A percentile compares a stretch with the other conserved stretches of the same genome.
Conservation (phyloP, 2,113 vertebrate species). For the Atherinomorus stipes region DNA sequence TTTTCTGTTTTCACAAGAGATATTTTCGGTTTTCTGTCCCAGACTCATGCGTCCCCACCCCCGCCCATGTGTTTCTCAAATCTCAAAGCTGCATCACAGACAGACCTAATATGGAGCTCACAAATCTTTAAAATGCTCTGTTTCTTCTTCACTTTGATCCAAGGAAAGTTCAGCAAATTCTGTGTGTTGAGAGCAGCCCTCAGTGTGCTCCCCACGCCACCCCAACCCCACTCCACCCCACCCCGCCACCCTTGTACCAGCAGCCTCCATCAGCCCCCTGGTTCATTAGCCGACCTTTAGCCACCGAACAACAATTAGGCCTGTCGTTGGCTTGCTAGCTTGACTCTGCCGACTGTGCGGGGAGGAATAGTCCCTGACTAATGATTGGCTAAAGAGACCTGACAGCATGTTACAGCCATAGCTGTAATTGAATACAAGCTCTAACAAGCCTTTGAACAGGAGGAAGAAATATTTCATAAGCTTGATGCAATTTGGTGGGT, state of each 20-base stretch:
- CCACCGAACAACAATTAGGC: constrained; percentile 88
- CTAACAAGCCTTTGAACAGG: constrained; percentile 89
- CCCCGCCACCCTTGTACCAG: constrained; percentile 47
- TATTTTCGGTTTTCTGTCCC: background rate
- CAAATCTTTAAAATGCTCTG: constrained; percentile 84
- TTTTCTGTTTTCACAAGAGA: background rate
- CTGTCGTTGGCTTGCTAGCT: constrained; percentile 77
- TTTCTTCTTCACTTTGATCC: constrained; percentile 86
- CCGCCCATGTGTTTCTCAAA: constrained; percentile 50
- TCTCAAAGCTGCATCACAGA: constrained; percentile 74
- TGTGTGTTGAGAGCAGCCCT: constrained; percentile 74
- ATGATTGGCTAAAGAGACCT: constrained; percentile 90
- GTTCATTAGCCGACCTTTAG: constrained; percentile 91
- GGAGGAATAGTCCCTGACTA: constrained; percentile 86
- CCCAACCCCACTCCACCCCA: background rate
- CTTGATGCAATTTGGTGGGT: constrained; percentile 87
- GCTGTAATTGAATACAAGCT: constrained; percentile 90
- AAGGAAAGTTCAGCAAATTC: constrained; percentile 85
- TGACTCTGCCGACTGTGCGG: constrained; percentile 64
- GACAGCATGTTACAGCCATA: constrained; percentile 87
- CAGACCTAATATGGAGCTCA: constrained; percentile 63
- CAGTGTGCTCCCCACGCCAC: background rate
- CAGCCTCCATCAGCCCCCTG: constrained; percentile 83
- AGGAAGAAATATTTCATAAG: constrained; percentile 89
- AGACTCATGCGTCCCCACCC: constrained; percentile 24